A percentile compares a stretch with the other conserved stretches of the same genome.
These are phyloP conservation scores for Ptilorrhoa leucosticta DNA, from an alignment of 2,113 vertebrate species.

Conservation along the genomic window DNA sequence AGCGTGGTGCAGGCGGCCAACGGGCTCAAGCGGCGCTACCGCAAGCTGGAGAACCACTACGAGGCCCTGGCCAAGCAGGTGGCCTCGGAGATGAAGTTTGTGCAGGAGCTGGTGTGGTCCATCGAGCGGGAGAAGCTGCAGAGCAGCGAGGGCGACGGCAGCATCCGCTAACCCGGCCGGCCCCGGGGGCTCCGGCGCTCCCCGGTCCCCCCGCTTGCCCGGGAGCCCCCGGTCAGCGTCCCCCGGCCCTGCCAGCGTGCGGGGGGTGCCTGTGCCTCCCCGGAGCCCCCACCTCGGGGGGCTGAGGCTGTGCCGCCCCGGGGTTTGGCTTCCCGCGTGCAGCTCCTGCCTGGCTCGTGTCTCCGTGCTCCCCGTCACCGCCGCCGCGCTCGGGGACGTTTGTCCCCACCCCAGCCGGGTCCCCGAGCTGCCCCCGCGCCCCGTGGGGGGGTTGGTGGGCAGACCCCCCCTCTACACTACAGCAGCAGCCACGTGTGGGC, in stretches of 20 bases:
- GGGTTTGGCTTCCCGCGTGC: neutral
- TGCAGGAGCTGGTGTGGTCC: slow-evolving; percentile 90
- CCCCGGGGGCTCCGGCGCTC: neutral
- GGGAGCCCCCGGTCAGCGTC: neutral
- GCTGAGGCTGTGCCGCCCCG: neutral
- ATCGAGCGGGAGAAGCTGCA: slow-evolving; percentile 79
- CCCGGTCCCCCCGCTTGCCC: accelerated
- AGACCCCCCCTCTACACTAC: neutral
- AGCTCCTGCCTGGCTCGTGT: neutral
- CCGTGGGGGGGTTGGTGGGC: neutral
- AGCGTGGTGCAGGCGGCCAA: slow-evolving; percentile 80
- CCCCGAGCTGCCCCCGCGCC: accelerated
- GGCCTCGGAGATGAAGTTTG: slow-evolving; percentile 89
- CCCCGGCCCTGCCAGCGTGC: neutral
- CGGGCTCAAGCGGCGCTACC: slow-evolving; percentile 85
- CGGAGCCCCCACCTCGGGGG: accelerated
- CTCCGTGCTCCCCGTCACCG: accelerated
- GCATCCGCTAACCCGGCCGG: slow-evolving; percentile 58
- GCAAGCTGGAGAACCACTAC: slow-evolving; percentile 91
- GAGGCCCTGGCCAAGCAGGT: slow-evolving; percentile 88
- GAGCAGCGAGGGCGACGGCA: slow-evolving; percentile 50
- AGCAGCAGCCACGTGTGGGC: accelerated
- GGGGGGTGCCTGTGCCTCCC: neutral
- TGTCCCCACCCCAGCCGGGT: accelerated
- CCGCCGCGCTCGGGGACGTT: accelerated